Evolutionary conservation across 2,797 vertebrate genomes (phyloP), one percentile per base, ranked within the genome.

Genomic region (Glossophaga mutica): DNA sequence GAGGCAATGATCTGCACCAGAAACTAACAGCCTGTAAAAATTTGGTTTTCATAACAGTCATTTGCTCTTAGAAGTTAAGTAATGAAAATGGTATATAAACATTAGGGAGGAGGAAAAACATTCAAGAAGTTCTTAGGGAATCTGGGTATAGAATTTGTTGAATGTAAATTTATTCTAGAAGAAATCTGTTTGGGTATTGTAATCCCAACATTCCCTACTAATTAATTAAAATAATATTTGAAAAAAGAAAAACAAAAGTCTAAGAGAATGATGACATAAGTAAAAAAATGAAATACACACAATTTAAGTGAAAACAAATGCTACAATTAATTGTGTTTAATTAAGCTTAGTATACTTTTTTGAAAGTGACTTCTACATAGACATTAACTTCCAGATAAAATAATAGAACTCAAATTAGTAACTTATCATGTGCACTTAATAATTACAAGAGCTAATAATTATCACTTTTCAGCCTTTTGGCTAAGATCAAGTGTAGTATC

Each of bases 41-140:
- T 95, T 83, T 95, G 52, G 70, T 94, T 96, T 97, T 96, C 94
- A 95, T 91, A 95, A 86, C 11, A 94, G 52, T 92, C 24, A 79
- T 92, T 97, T 96, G 39, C 57, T 86, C 19, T 96, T 96, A 93
- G 87, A 93, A 88, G 29, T 95, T 96, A 96, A 95, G 82, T 90
- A 97, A 94, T 93, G 77, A 94, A 90, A 93, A 94, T 91, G 9
- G 76, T 97, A 90, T 82, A 83, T 78, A 90, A 95, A 71, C 84
- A 50, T 83, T 78, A 92, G 57, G 39, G 44, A 92, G 42, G 37
- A 92, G 11, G 57, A 73, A 93, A 92, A 83, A 39, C 65, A 59
- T 84, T 83, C 21, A 90, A 83, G 34, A 70, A 93, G 32, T 52
- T 94, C 32, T 82, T 52, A 70, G 10, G 0, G 19, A 3, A 81